Evolutionary conservation across 2,888 invertebrate species (phyloP).

Genomic region (Smittia aterrima): DNA sequence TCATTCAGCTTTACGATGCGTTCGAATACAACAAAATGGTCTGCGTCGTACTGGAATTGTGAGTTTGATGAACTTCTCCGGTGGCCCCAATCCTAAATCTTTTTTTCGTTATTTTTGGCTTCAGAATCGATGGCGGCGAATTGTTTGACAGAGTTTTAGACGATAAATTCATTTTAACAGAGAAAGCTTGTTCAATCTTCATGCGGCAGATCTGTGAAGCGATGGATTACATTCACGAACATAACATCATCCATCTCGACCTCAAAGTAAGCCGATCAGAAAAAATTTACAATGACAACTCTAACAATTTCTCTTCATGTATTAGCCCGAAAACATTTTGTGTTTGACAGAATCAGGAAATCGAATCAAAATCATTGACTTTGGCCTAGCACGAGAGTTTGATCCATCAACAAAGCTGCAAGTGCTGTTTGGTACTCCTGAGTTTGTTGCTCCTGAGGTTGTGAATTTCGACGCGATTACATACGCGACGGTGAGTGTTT

Average conservation of each 20-base stretch:
- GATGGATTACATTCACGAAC: constrained; percentile 93
- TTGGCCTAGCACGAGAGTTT: constrained; percentile 90
- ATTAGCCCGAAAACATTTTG: constrained; percentile 93
- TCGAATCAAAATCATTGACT: constrained; percentile 97
- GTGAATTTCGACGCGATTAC: constrained; percentile 97
- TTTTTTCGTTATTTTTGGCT: constrained; percentile 10
- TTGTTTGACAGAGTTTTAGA: constrained; percentile 98
- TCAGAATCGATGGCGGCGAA: constrained; percentile 95
- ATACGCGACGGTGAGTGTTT: constrained; percentile 65
- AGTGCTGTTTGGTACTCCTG: constrained; percentile 96
- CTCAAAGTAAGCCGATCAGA: constrained; percentile 65
- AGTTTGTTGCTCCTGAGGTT: constrained; percentile 98
- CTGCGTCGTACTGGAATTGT: constrained; percentile 98
- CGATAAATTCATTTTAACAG: constrained; percentile 96
- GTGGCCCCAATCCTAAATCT: constrained; percentile 41
- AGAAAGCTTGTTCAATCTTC: constrained; percentile 93
- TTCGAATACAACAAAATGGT: constrained; percentile 92
- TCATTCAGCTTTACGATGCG: constrained; percentile 96
- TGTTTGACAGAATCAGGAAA: constrained; percentile 96
- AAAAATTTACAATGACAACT: constrained; percentile 51
- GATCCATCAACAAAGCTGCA: constrained; percentile 89
- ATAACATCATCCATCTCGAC: constrained; percentile 93
- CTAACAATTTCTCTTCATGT: constrained; percentile 32
- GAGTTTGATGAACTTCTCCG: constrained; percentile 56
- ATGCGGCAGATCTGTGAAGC: constrained; percentile 98